Evolutionary conservation across 2,888 invertebrate species (phyloP), one percentile per base, ranked within the genome.

Genomic region (Drosophila kuntzei): DNA sequence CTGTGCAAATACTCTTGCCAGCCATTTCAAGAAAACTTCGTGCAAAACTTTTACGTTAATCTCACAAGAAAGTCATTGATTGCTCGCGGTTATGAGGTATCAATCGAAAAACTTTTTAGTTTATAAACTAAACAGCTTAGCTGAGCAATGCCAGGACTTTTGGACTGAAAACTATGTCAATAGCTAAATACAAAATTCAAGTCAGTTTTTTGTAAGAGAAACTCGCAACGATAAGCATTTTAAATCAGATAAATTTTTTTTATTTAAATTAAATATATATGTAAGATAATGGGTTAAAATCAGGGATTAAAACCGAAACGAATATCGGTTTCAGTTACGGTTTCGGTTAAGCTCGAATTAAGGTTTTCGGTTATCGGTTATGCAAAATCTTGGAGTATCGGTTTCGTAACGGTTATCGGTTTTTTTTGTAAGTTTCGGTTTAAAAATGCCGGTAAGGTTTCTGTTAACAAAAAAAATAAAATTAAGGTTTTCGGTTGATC

Each of bases 1-100:
- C 59, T 12, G 1, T 3, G 32, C 20, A 18, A 49, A 70, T 70
- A 60, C 75, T 34, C 73, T 73, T 27, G 25, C 27, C 20, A 22
- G 20, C 18, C 51, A 53, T 27, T 14, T 39, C 22, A 11, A 20
- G 20, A 41, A 34, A 47, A 41, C 9, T 41, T 53, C 6, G 9
- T 1, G 29, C 8, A 32, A 41, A 59, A n/a, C 11, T 27, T 32
- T 16, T 37, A 27, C 39, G 25, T 47, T 58, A 58, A 47, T 47
- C 47, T 36, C 20, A 18, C 20, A 18, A 14, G 47, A 37, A 47
- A 47, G 27, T 29, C 58, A 58, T 47, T 47, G 47, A 58, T 36
- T 58, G 58, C 58, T 29, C 25, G 11, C 25, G 47, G 58, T 47
- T 39, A 47, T 58, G 58, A 29, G 44, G 57, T 58, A 58, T 58